These are phyloP conservation scores for Subanguina moxae DNA, from an alignment of 1,140 invertebrate species.

Conservation along the genomic window DNA sequence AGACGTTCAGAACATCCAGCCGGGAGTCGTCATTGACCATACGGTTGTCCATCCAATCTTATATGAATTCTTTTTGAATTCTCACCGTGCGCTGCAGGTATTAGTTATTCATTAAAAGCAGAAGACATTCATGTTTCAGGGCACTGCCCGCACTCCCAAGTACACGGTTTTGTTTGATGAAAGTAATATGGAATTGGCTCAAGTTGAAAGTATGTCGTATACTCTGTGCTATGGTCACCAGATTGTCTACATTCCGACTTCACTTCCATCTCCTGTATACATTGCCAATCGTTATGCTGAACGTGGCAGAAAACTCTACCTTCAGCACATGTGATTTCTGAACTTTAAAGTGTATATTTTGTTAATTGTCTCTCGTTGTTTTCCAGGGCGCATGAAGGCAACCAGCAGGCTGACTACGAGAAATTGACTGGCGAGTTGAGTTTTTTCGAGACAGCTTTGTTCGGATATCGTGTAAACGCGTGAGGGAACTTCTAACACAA, in stretches of 20 bases:
- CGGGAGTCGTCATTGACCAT: slow-evolving; percentile 33
- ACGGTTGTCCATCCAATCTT: slow-evolving; percentile 36
- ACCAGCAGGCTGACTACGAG: too few relatives aligned
- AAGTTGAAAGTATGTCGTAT: slow-evolving; percentile 35
- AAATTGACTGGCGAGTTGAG: too few relatives aligned
- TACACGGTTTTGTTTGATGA: slow-evolving; percentile 39
- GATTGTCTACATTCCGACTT: slow-evolving; percentile 29
- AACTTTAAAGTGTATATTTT: background rate
- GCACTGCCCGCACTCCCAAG: slow-evolving; percentile 38
- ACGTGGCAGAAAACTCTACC: slow-evolving; percentile 32
- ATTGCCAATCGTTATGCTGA: slow-evolving; percentile 38
- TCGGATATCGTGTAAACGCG: too few relatives aligned
- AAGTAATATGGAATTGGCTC: slow-evolving; percentile 9
- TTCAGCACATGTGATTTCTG: slow-evolving; percentile 5
- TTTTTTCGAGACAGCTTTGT: too few relatives aligned
- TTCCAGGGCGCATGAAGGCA: too few relatives aligned
- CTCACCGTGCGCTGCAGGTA: slow-evolving; percentile 40
- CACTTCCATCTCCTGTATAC: slow-evolving; percentile 32
- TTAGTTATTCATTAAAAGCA: background rate
- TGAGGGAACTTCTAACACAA: too few relatives aligned
- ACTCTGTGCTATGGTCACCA: slow-evolving; percentile 42
- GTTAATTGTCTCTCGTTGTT: background rate
- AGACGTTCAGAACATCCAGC: slow-evolving; percentile 38
- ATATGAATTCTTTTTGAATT: slow-evolving; percentile 41
- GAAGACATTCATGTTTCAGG: slow-evolving; percentile 23